Percentiles rank a stretch among this genome's conserved stretches.
phyloP scores from a whole-genome alignment of 1,140 invertebrate genomes.

The Ips nitidus region DNA sequence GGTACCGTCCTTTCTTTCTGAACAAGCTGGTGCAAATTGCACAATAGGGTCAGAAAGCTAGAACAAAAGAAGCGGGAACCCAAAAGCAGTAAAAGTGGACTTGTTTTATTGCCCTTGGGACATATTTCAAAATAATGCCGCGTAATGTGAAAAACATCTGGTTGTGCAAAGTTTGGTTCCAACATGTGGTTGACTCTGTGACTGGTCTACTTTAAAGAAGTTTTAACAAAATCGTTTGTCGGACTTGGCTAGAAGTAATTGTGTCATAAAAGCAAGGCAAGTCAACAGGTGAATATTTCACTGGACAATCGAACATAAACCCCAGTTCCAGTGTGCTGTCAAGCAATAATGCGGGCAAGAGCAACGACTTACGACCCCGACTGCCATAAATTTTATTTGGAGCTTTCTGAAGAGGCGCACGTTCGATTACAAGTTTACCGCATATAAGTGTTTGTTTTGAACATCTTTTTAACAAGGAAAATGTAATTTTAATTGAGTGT shows the following conservation, averaged over 20 bases:
- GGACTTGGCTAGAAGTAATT: not conserved
- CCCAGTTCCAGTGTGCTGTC: constrained; percentile 38
- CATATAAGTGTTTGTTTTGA: not conserved
- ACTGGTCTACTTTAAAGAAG: not conserved
- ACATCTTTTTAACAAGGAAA: not conserved
- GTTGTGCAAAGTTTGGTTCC: not conserved
- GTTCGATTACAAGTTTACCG: not conserved
- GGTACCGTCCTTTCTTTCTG: not conserved
- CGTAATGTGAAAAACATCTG: not conserved
- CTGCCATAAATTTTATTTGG: constrained; percentile 51
- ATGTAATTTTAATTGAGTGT: not conserved
- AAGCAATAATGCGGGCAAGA: constrained; percentile 52
- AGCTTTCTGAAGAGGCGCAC: constrained; percentile 36
- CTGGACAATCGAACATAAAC: constrained; percentile 52
- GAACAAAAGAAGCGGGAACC: not conserved
- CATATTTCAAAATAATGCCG: constrained; percentile 6
- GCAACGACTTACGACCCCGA: constrained; percentile 52
- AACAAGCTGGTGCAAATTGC: constrained; percentile 8
- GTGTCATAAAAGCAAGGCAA: not conserved
- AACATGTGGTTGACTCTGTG: not conserved
- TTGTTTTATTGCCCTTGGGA: not conserved
- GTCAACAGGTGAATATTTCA: constrained; percentile 53
- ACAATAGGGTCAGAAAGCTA: not conserved
- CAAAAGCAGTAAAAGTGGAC: no score
- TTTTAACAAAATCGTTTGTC: not conserved